Evolutionary conservation across 2,888 invertebrate genomes (phyloP).

Genomic region (Drosophila testacea): DNA sequence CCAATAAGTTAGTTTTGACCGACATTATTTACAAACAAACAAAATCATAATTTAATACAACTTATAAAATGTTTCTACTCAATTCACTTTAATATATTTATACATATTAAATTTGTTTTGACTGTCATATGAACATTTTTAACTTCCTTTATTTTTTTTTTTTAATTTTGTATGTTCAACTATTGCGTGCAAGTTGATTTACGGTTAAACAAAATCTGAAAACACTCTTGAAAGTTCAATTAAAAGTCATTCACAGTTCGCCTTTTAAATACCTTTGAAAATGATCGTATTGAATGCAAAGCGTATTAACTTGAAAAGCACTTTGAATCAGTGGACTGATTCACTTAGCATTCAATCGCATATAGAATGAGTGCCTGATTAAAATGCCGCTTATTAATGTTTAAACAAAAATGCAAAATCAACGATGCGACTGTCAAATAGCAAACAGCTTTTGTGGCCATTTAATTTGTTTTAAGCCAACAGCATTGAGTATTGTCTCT

Average conservation of each 20-base stretch:
- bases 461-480: slow-evolving; percentile 58
- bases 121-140: too few species aligned
- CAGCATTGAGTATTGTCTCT: slow-evolving; percentile 36
- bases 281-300: neutral
- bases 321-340: slow-evolving; percentile 3
- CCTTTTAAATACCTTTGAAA: neutral
- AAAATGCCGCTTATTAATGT: slow-evolving; percentile 30
- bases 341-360: slow-evolving; percentile 9
- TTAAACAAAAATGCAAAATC: slow-evolving; percentile 41
- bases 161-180: too few species aligned
- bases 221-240: neutral
- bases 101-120: too few species aligned
- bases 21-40: too few species aligned
- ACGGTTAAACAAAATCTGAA: neutral
- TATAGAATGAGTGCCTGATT: slow-evolving; percentile 19
- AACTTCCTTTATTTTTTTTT: too few species aligned
- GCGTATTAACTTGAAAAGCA: slow-evolving; percentile 18
- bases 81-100: too few species aligned
- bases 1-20: too few species aligned
- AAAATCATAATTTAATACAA: too few species aligned
- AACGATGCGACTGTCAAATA: slow-evolving; percentile 50
- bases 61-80: too few species aligned
- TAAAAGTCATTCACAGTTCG: neutral
- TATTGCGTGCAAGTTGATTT: neutral
- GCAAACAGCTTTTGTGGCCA: slow-evolving; percentile 60